These are phyloP conservation scores for Caenorhabditis wallacei DNA, from an alignment of 2,888 invertebrate genomes.

Conservation along the genomic window DNA sequence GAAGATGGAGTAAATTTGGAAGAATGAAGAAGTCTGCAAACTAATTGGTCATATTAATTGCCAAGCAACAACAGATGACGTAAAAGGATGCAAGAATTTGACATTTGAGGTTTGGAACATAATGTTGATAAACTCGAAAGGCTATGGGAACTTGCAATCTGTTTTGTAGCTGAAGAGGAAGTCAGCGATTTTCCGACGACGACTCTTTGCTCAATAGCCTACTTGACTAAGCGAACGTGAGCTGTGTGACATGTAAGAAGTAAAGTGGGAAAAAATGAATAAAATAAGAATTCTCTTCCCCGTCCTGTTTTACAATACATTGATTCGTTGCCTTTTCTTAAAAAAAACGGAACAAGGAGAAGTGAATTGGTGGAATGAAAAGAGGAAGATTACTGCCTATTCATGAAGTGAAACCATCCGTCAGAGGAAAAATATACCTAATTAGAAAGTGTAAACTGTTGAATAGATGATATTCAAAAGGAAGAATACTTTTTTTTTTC, in stretches of 20 bases:
- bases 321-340: constrained; percentile 9
- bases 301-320: constrained; percentile 1
- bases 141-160: constrained; percentile 46
- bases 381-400: constrained; percentile 44
- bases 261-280: constrained; percentile 16
- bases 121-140: constrained; percentile 25
- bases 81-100: neutral
- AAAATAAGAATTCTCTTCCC: constrained; percentile 13
- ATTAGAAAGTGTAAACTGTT: constrained; percentile 31
- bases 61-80: constrained; percentile 19
- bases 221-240: constrained; percentile 38
- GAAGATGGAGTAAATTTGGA: neutral
- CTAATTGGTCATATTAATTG: neutral
- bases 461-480: neutral
- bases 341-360: constrained; percentile 18
- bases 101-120: neutral
- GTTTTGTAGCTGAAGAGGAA: constrained; percentile 24
- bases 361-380: constrained; percentile 32
- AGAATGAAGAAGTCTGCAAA: neutral
- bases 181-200: constrained; percentile 31
- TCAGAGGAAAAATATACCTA: constrained; percentile 22
- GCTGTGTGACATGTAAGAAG: constrained; percentile 38
- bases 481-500: constrained; percentile 2
- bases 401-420: constrained; percentile 35
- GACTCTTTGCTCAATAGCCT: constrained; percentile 18